Evolutionary conservation across 2,797 vertebrate species (phyloP).

Genomic region (Hippocampus kuda): DNA sequence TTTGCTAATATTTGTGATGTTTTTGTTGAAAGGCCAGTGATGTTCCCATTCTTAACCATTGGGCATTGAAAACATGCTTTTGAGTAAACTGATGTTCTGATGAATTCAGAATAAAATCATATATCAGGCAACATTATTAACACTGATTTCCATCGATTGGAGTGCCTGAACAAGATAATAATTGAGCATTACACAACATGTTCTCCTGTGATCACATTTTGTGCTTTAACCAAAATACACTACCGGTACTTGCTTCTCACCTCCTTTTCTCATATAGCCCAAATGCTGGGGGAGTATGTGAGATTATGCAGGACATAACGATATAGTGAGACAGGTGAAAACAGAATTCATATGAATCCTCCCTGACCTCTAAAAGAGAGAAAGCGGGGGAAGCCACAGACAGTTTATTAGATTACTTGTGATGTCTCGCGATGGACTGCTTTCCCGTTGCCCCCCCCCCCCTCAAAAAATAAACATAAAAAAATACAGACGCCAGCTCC

Average conservation of each 20-base stretch:
- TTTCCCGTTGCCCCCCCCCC: slow-evolving; percentile 21
- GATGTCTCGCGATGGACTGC: slow-evolving; percentile 45
- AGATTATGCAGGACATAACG: slow-evolving; percentile 24
- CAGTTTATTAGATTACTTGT: slow-evolving; percentile 55
- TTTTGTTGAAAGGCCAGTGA: neutral
- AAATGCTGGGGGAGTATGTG: slow-evolving; percentile 14
- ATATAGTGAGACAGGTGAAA: slow-evolving; percentile 33
- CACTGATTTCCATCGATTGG: neutral
- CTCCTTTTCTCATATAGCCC: slow-evolving; percentile 1
- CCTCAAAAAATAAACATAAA: neutral
- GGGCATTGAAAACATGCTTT: neutral
- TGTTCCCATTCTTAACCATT: neutral
- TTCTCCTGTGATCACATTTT: neutral
- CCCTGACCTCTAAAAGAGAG: slow-evolving; percentile 44
- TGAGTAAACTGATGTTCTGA: neutral
- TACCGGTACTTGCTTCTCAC: neutral
- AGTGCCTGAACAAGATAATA: neutral
- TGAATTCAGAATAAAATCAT: neutral
- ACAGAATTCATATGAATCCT: slow-evolving; percentile 50
- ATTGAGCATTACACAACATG: neutral
- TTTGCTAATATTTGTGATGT: neutral
- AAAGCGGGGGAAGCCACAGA: slow-evolving; percentile 29
- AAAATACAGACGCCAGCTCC: neutral
- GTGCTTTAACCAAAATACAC: slow-evolving; percentile 3
- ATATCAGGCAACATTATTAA: neutral